Evolutionary conservation across 1,140 invertebrate genomes (phyloP).

Genomic region (Drosophila baimaii): DNA sequence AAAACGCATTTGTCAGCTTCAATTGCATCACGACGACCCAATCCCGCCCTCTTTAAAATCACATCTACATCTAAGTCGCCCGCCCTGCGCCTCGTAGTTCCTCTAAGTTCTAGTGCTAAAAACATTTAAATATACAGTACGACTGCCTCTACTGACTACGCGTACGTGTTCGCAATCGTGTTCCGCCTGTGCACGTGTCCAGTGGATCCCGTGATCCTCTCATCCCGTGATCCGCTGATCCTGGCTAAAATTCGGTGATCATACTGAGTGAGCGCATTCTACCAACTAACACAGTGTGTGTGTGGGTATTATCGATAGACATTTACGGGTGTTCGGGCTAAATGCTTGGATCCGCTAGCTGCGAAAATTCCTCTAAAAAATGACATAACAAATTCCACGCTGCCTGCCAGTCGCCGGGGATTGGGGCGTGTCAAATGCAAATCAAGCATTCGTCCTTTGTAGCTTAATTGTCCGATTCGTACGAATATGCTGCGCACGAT

Average conservation of each 20-base stretch:
- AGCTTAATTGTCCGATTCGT: slow-evolving; percentile 59
- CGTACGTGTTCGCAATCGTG: slow-evolving; percentile 5
- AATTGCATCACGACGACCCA: slow-evolving; percentile 39
- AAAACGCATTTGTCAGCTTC: slow-evolving; percentile 71
- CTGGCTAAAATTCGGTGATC: slow-evolving; percentile 47
- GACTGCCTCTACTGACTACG: slow-evolving; percentile 57
- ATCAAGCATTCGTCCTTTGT: slow-evolving; percentile 48
- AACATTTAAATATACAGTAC: slow-evolving; percentile 78
- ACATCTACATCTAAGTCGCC: slow-evolving; percentile 77
- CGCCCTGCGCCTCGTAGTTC: slow-evolving; percentile 59
- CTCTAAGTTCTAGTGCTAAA: slow-evolving; percentile 79
- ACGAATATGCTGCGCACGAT: slow-evolving; percentile 4
- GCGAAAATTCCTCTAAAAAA: slow-evolving; percentile 54
- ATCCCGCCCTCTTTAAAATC: slow-evolving; percentile 67
- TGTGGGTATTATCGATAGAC: slow-evolving; percentile 53
- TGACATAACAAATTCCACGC: slow-evolving; percentile 52
- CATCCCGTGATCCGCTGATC: slow-evolving; percentile 16
- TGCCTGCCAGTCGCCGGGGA: slow-evolving; percentile 36
- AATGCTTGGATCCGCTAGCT: slow-evolving; percentile 36
- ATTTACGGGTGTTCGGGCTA: slow-evolving; percentile 50
- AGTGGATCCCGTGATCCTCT: slow-evolving; percentile 9
- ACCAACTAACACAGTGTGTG: slow-evolving; percentile 36
- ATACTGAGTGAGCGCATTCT: slow-evolving; percentile 48
- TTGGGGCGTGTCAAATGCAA: slow-evolving; percentile 56
- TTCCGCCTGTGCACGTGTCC: slow-evolving; percentile 13